Conservation (phyloP, 2,113 vertebrate genomes). For the Syngnathoides biaculeatus region DNA sequence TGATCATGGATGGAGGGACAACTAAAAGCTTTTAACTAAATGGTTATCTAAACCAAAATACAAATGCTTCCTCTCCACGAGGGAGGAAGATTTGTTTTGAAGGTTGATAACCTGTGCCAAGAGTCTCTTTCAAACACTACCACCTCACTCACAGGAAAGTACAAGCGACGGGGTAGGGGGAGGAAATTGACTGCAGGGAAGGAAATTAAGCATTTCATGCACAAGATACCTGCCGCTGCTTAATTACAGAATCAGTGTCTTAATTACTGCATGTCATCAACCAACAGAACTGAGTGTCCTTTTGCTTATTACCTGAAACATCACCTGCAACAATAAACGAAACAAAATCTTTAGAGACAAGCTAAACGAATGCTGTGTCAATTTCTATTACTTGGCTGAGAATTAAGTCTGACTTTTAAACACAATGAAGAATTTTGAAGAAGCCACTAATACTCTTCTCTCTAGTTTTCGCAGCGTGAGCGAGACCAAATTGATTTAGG, state of each 20-base stretch:
- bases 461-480: not conserved
- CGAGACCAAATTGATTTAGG: too few relatives aligned
- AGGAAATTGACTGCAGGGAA: constrained; percentile 2
- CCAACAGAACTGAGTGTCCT: constrained; percentile 42
- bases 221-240: constrained; percentile 44
- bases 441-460: not conserved
- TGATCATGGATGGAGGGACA: constrained; percentile 47
- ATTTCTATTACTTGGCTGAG: constrained; percentile 33
- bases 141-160: constrained; percentile 2
- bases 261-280: constrained; percentile 63
- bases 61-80: constrained; percentile 21
- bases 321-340: constrained; percentile 31
- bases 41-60: constrained; percentile 42
- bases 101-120: constrained; percentile 33
- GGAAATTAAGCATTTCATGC: constrained; percentile 36
- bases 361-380: constrained; percentile 23
- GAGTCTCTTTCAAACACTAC: constrained; percentile 15
- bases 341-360: not conserved
- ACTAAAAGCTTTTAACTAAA: constrained; percentile 26
- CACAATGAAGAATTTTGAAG: not conserved
- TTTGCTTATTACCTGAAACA: constrained; percentile 50
- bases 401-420: constrained; percentile 29
- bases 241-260: constrained; percentile 62
- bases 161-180: not conserved
- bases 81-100: constrained; percentile 16